Conservation (phyloP, 2,888 invertebrate species). For the Drosophila hamatofila region DNA sequence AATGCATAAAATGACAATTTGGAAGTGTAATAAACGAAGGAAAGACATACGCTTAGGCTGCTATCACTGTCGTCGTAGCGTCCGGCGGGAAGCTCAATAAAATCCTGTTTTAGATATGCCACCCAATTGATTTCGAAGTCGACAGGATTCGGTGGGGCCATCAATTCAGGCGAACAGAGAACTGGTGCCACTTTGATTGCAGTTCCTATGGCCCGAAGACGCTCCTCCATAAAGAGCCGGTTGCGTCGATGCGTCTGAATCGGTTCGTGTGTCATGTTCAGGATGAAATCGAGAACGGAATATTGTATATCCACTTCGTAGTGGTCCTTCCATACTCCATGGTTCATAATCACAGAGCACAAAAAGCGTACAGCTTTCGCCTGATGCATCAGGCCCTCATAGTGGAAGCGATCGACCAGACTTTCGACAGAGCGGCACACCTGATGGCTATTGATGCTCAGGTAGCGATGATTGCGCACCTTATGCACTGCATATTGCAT, state of each 20-base stretch:
- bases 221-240: conserved; percentile 62
- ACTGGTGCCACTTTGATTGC: conserved; percentile 10
- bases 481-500: conserved; percentile 83
- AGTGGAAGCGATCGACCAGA: conserved; percentile 85
- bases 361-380: conserved; percentile 85
- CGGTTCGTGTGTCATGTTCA: conserved; percentile 84
- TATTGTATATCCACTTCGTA: conserved; percentile 86
- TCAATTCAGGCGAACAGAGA: not conserved
- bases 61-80: conserved; percentile 56
- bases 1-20: not conserved
- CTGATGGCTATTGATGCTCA: conserved; percentile 85
- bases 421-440: conserved; percentile 85
- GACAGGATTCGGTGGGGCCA: not conserved
- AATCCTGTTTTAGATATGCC: conserved; percentile 69
- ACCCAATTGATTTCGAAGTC: conserved; percentile 51
- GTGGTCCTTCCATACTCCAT: conserved; percentile 77
- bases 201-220: conserved; percentile 12
- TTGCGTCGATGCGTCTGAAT: conserved; percentile 77
- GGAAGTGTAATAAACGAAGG: not conserved
- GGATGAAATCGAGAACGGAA: conserved; percentile 85
- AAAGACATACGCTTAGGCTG: conserved; percentile 79
- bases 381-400: conserved; percentile 85
- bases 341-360: conserved; percentile 73
- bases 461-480: conserved; percentile 85
- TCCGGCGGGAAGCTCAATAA: conserved; percentile 27